These are phyloP conservation scores for Camponotus fellah DNA, from an alignment of 2,888 invertebrate species.

Conservation along the genomic window DNA sequence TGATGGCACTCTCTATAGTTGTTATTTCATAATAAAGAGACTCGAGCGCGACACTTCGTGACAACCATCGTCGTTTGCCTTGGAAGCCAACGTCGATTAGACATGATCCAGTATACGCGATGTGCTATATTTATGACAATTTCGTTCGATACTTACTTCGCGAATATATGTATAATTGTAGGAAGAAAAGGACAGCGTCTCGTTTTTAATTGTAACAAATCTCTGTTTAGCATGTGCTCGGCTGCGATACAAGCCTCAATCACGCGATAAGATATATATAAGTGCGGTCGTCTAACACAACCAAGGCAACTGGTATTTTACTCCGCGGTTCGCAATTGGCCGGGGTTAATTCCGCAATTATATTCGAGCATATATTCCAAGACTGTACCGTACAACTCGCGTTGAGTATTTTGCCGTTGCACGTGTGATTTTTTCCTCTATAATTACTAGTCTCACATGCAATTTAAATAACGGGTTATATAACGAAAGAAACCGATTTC, in stretches of 20 bases:
- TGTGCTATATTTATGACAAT: not conserved
- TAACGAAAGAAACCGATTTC: conserved; percentile 1
- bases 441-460: conserved; percentile 3
- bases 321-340: conserved; percentile 54
- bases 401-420: not conserved
- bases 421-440: conserved; percentile 2
- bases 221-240: conserved; percentile 68
- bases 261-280: conserved; percentile 71
- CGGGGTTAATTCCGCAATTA: conserved; percentile 32
- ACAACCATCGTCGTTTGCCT: not conserved
- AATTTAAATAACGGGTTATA: conserved; percentile 33
- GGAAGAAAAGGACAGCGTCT: not conserved
- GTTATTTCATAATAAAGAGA: conserved; percentile 42
- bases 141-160: conserved; percentile 1
- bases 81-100: conserved; percentile 6
- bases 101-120: not conserved
- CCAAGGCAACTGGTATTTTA: conserved; percentile 49
- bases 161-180: not conserved
- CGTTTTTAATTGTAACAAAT: conserved; percentile 67
- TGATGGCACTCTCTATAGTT: conserved; percentile 17
- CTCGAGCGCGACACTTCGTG: not conserved
- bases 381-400: too few relatives aligned
- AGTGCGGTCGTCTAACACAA: conserved; percentile 45
- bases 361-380: not conserved
- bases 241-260: conserved; percentile 73